Evolutionary conservation across 2,113 vertebrate genomes (phyloP), one percentile per base, ranked within the genome.

Genomic region (Donacobius atricapilla): DNA sequence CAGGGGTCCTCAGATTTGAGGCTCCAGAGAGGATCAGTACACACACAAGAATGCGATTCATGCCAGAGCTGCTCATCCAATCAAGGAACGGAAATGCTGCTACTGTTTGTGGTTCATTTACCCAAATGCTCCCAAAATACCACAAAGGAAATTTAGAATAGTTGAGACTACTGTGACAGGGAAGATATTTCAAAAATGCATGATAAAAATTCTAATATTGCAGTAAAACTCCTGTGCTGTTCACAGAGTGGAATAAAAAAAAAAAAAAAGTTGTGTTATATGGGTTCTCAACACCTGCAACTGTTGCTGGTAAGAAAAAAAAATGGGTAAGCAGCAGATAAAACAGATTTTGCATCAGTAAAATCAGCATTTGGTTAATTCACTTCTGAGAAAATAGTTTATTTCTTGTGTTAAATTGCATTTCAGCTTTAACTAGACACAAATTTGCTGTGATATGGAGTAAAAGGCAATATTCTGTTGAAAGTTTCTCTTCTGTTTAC

Each of bases 21-120:
- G 89, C 89, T 91, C 83, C 87, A 72, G 66, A 93, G 94, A 68
- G 81, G 88, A 45, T 87, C 72, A 68, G 87, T 87, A 27, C 84
- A 79, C 91, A 95, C 89, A 96, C 77, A 95, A 76, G 57, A 77
- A 94, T 95, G 91, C 57, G 94, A 53, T 61, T 95, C 93, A 72
- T 97, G 96, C 94, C 94, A 95, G 93, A 93, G 11, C 77, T 85
- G 91, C 83, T 95, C 83, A 96, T 95, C 91, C 91, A 97, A 93
- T 93, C 95, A 96, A 95, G 89, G 81, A 95, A 78, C 51, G 87
- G 95, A 97, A 97, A 97, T 94, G 81, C 93, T 96, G 40, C 83
- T 83, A 56, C 87, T 96, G 91, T 40, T 94, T 94, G 93, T 83
- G 95, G 96, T 87, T 90, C 95, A 84, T 96, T 97, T 93, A 93